Percentiles rank a stretch among this genome's conserved stretches.
Conservation (phyloP, 2,888 invertebrate genomes). For the Fabriciana adippe region DNA sequence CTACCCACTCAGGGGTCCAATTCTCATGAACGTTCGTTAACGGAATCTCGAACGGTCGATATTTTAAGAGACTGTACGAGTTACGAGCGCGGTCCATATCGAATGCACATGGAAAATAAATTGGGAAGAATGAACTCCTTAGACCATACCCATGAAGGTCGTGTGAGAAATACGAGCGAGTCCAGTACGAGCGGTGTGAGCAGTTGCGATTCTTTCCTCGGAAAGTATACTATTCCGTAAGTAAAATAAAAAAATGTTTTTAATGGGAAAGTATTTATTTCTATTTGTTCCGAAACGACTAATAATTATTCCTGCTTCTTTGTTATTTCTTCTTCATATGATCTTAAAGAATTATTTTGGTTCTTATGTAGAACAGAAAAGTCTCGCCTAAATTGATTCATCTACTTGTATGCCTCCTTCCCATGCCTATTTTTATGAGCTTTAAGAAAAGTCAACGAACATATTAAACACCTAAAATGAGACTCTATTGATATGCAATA, state of each 20-base stretch:
- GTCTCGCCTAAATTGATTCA: too few species aligned
- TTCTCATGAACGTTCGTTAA: constrained; percentile 84
- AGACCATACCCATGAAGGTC: constrained; percentile 69
- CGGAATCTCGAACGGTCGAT: constrained; percentile 87
- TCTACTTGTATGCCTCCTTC: too few species aligned
- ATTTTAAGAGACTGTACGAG: constrained; percentile 70
- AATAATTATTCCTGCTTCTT: background rate
- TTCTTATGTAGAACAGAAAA: too few species aligned
- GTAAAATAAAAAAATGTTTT: constrained; percentile 42
- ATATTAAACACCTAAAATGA: too few species aligned
- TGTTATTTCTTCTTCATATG: background rate
- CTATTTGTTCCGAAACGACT: background rate
- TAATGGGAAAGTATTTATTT: background rate
- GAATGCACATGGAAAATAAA: constrained; percentile 58
- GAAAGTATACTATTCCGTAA: constrained; percentile 83
- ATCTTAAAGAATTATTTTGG: background rate
- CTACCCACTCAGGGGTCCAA: constrained; percentile 80
- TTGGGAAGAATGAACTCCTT: constrained; percentile 69
- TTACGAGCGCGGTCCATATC: constrained; percentile 61
- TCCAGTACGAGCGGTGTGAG: constrained; percentile 92
- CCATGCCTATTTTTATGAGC: too few species aligned
- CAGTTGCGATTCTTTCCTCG: constrained; percentile 89
- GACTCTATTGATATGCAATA: too few species aligned
- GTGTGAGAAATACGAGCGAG: constrained; percentile 82
- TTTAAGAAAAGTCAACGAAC: too few species aligned